Base-by-base conservation (phyloP, 1,140 invertebrate genomes). In the Drosophila ogumai region DNA sequence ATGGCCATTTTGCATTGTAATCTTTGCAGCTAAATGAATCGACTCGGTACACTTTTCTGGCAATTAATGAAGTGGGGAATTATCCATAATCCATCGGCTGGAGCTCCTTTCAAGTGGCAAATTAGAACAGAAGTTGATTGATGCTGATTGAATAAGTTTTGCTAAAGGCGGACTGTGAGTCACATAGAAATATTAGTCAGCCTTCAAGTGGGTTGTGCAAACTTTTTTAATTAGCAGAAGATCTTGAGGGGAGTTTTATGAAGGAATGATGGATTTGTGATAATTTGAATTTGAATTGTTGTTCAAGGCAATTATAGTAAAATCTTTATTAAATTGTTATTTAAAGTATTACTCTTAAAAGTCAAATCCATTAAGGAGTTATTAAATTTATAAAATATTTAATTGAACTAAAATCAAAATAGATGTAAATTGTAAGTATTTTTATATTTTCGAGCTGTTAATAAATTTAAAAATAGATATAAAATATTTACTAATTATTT, bases 111-210 rank as follows among this genome's bases (percentile, higher is more conserved):
- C 58, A 64, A 77, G 58, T 78, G 75, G 75, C 46, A 78, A 71
- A 78, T 78, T 71, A 64, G 75, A 71, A 57, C 75, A 58, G 74
- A 59, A 61, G 31, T 78, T 71, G 58, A 78, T 52, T 60, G 65
- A 71, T 78, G 52, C 63, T 46, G 66, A 54, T 69, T 69, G 47
- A 67, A 68, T 69, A 68, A 46, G 61, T 68, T 54, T 43, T 25
- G 38, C 22, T 59, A 50, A 71, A 58, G 57, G 46, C 2, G 59
- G 44, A 31, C 40, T 34, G 49, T 76, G 49, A 76, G 13, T 67
- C 55, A 76, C 15, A 15, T 17, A 38, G 19, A 34, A 34, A 56
- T 54, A 54, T 59, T 54, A 59, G 57, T 73, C 57, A 46, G 46
- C n/a, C 36, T 31, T 9, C 1, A 64, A 65, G 40, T 40, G 32